Conservation (phyloP, 1,140 invertebrate genomes). For the Bombyx mandarina region DNA sequence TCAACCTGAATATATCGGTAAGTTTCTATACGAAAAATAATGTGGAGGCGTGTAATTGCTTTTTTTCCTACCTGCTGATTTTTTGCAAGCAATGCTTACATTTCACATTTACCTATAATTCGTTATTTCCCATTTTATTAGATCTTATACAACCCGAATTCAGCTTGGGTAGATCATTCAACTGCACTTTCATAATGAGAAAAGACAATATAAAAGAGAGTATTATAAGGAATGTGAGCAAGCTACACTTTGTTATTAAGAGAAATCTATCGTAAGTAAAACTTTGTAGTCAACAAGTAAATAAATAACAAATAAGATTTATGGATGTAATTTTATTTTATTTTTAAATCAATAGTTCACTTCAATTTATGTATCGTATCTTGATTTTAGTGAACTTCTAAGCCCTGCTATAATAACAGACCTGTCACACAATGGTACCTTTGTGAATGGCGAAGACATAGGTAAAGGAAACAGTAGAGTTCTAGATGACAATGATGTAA, state of each 20-base stretch:
- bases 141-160: constrained; percentile 64
- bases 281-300: not conserved
- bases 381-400: constrained; percentile 34
- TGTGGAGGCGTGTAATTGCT: constrained; percentile 8
- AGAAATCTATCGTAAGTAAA: constrained; percentile 56
- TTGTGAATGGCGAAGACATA: constrained; percentile 74
- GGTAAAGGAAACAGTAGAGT: constrained; percentile 74
- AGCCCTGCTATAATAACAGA: constrained; percentile 72
- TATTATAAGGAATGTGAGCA: constrained; percentile 67
- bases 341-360: not conserved
- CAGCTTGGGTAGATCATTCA: constrained; percentile 58
- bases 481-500: constrained; percentile 75
- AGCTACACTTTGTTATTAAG: constrained; percentile 68
- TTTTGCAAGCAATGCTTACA: not conserved
- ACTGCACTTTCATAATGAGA: constrained; percentile 56
- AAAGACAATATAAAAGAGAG: constrained; percentile 49
- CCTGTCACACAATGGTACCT: constrained; percentile 82
- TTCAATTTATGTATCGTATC: not conserved
- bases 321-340: not conserved
- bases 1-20: constrained; percentile 55
- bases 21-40: constrained; percentile 7
- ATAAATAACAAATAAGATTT: not conserved
- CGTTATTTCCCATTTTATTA: constrained; percentile 19
- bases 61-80: constrained; percentile 6
- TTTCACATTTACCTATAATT: not conserved